A percentile compares a stretch with the other conserved stretches of the same genome.
These are phyloP conservation scores for Bothrops jararaca DNA, from an alignment of 2,113 vertebrate species.

Conservation along the genomic window DNA sequence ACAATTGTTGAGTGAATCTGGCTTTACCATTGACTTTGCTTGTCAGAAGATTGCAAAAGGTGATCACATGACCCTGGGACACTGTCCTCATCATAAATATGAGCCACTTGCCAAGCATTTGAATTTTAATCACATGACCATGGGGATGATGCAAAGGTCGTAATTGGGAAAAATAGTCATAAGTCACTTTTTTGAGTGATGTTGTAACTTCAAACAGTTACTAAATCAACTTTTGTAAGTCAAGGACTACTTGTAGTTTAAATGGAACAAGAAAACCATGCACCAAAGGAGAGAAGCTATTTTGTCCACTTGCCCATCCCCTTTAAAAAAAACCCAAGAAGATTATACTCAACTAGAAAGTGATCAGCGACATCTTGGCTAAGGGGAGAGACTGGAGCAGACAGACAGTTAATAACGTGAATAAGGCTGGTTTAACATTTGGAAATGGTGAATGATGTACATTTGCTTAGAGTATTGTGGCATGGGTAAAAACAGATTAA, in stretches of 20 bases:
- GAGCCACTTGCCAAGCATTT: neutral
- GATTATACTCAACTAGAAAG: neutral
- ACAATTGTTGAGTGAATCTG: neutral
- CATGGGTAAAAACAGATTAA: constrained; percentile 49
- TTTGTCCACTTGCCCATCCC: no score
- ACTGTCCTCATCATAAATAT: neutral
- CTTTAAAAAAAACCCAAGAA: neutral
- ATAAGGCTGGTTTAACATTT: neutral
- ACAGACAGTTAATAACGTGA: neutral
- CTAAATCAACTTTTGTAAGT: neutral
- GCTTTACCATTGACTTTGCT: neutral
- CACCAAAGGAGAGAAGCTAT: no score
- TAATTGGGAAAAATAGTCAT: neutral
- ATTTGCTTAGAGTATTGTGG: constrained; percentile 57
- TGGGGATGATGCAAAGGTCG: neutral
- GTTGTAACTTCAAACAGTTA: neutral
- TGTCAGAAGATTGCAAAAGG: neutral
- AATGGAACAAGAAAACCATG: neutral
- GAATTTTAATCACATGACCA: neutral
- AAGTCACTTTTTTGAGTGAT: neutral
- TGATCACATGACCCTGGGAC: neutral
- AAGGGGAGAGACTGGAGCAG: neutral
- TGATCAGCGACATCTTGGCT: neutral
- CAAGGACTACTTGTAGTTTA: neutral
- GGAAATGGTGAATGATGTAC: constrained; percentile 56